A percentile compares a stretch with the other conserved stretches of the same genome.
phyloP scores from a whole-genome alignment of 2,797 vertebrate genomes.

The Galago senegalensis region DNA sequence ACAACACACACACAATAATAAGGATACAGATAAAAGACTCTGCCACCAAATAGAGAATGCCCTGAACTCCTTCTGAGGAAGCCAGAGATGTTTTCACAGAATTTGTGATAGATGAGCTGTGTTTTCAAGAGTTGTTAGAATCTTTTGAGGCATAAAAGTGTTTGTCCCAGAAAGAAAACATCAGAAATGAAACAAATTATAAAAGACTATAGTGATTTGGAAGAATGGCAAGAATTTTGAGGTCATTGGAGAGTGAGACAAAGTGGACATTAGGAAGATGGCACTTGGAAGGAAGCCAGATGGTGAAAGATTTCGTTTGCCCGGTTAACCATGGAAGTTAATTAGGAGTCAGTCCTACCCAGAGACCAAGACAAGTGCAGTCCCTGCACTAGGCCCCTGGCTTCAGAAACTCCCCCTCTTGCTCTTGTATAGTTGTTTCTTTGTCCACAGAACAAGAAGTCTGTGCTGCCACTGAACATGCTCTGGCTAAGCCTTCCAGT shows the following conservation, averaged over 20 bases:
- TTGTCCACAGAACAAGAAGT: background rate
- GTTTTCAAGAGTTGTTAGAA: conserved; percentile 15
- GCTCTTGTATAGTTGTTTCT: background rate
- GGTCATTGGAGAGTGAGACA: background rate
- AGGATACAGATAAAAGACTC: background rate
- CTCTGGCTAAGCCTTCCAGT: background rate
- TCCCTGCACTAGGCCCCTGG: no score
- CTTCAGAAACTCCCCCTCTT: background rate
- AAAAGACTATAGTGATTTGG: background rate
- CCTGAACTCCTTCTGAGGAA: background rate
- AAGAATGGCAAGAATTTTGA: background rate
- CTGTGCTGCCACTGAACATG: background rate
- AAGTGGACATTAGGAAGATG: background rate
- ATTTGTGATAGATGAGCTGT: background rate
- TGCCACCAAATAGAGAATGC: background rate
- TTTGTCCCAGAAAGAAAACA: background rate
- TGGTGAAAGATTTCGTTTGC: background rate
- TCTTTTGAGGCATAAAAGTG: background rate
- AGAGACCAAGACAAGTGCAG: background rate
- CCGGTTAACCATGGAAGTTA: background rate
- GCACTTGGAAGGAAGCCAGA: background rate
- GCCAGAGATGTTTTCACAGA: background rate
- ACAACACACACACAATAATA: background rate
- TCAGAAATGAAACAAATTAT: background rate
- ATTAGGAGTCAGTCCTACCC: background rate